Evolutionary conservation across 2,888 invertebrate species (phyloP), one percentile per base, ranked within the genome.

Genomic region (Eumerus sabulonum): DNA sequence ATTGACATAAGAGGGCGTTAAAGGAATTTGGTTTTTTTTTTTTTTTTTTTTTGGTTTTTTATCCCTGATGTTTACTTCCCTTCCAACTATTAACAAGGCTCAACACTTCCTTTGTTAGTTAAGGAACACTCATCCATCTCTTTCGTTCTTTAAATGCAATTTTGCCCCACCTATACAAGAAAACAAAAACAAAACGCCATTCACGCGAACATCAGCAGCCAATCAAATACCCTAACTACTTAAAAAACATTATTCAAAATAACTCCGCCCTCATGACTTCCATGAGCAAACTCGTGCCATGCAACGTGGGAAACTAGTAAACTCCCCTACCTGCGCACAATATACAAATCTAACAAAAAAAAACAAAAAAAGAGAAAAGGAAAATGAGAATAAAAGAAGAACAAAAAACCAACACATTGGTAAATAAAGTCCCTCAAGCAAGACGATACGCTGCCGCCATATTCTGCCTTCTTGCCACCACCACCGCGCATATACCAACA

Each of bases 261-360:
- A 48, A 54, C 76, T 76, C 76, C 76, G 18, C 76, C 76, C 36
- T 7, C 36, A 42, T 59, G 42, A 42, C 47, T 36, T 48, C 40
- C 42, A 70, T 63, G 27, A 27, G n/a, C 40, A 59, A 27, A 38
- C 27, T 27, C 40, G 17, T 27, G 42, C 48, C 47, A 27, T 27
- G 27, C 27, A 7, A 4, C 7, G 14, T 17, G 35, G 40, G 40
- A 7, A 11, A 47, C 27, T 27, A 42, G 57, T 56, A 54, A 70
- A 70, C 76, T 54, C 76, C 76, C 70, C 70, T 76, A 76, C 76
- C 76, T 64, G 70, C 59, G 70, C 76, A 59, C 57, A 68, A 44
- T 7, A 3, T 7, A n/a, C n/a, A n/a, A n/a, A n/a, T n/a, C 35
- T 16, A 12, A n/a, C 12, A 44, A 9, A 17, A 47, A 27, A 4